A percentile compares a stretch with the other conserved stretches of the same genome.
phyloP scores from a whole-genome alignment of 2,797 vertebrate species.

The Cheracebus regulus region DNA sequence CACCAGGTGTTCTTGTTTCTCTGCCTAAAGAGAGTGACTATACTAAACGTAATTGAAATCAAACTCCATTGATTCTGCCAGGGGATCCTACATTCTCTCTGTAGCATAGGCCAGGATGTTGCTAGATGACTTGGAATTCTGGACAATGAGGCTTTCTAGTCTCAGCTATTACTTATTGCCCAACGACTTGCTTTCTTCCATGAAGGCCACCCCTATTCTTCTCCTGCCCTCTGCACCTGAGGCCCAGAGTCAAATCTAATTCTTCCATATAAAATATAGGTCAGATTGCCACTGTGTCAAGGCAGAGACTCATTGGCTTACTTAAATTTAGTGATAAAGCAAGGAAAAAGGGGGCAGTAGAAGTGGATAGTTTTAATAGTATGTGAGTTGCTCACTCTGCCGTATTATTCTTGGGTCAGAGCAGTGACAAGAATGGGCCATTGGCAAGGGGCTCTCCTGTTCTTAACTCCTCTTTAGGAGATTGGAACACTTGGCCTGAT shows the following conservation, averaged over 20 bases:
- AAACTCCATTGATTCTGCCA: constrained; percentile 66
- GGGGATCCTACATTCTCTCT: constrained; percentile 60
- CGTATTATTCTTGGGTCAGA: neutral
- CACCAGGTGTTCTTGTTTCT: constrained; percentile 70
- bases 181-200: constrained; percentile 68
- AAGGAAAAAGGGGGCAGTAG: neutral
- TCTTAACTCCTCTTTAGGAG: neutral
- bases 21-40: constrained; percentile 58
- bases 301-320: neutral
- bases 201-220: constrained; percentile 22
- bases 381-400: neutral
- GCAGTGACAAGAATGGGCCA: neutral
- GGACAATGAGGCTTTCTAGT: constrained; percentile 60
- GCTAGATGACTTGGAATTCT: constrained; percentile 61
- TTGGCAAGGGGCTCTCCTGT: neutral
- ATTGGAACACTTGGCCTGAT: neutral
- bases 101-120: constrained; percentile 53
- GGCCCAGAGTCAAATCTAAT: constrained; percentile 57
- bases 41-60: constrained; percentile 69
- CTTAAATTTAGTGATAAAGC: neutral
- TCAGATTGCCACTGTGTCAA: neutral
- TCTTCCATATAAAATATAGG: neutral
- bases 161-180: constrained; percentile 60
- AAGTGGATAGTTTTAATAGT: neutral
- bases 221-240: constrained; percentile 60